These are phyloP conservation scores for Smutsia gigantea DNA, from an alignment of 2,797 vertebrate genomes.

Conservation along the genomic window DNA sequence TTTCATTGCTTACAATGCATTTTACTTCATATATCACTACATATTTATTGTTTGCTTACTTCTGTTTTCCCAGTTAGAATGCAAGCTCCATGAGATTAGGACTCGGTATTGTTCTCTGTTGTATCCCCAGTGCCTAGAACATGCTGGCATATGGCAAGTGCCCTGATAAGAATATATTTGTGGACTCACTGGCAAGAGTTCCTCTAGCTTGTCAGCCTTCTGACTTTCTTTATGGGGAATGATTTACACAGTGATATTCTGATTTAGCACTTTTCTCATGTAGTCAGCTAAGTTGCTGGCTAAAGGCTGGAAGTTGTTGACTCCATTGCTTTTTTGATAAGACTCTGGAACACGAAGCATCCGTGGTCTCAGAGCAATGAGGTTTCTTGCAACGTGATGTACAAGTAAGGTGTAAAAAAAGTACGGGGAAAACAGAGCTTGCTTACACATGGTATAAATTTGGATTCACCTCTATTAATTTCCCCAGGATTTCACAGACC, in stretches of 20 bases:
- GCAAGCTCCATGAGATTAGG: neutral
- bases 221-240: neutral
- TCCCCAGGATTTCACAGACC: constrained; percentile 37
- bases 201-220: neutral
- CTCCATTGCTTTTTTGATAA: neutral
- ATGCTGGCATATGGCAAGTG: neutral
- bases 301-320: neutral
- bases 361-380: neutral
- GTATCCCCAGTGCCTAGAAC: neutral
- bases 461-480: constrained; percentile 58
- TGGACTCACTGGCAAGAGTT: neutral
- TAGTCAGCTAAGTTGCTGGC: neutral
- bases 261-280: neutral
- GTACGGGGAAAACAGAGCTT: constrained; percentile 3
- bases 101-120: neutral
- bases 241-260: neutral
- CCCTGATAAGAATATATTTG: neutral
- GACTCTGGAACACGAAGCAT: neutral
- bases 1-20: neutral
- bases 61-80: neutral
- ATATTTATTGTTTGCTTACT: neutral
- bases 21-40: neutral
- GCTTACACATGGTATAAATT: constrained; percentile 32
- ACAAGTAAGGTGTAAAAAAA: neutral
- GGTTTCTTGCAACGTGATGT: constrained; percentile 33